Base-by-base conservation (phyloP, 2,113 vertebrate species). In the Phalacrocorax pelagicus region DNA sequence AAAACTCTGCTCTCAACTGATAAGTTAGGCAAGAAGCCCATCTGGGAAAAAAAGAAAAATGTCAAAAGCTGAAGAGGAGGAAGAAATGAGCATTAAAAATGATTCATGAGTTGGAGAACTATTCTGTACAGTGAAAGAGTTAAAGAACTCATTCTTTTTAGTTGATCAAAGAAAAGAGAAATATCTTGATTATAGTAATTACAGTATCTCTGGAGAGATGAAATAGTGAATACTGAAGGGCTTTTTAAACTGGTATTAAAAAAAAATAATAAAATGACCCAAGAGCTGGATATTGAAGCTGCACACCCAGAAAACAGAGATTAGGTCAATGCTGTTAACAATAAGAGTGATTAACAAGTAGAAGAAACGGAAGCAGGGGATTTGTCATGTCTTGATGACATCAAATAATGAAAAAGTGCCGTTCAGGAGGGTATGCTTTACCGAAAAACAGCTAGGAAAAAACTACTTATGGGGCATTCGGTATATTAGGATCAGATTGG, bases 1-100 rank as follows among this genome's bases (percentile, higher is more conserved):
- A 75, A 94, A 92, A 21, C 54, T 94, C 72, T 96, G 72, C 65
- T 91, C 51, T 95, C 69, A 69, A 78, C n/a, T 92, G 93, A 96
- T 93, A 93, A 95, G 57, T 88, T 94, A 65, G 38, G 59, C 42
- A 86, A 87, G 86, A 90, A 92, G 40, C 44, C 34, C 85, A 85
- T 80, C 36, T 82, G 77, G 47, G 59, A 29, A 63, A 30, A 95
- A 90, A 71, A 72, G 13, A 81, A 96, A 80, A 75, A 90, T 58
- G 59, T 86, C 72, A 90, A 79, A 69, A 57, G 22, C 44, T 91
- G 23, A 30, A 84, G 30, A 91, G 49, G 83, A 88, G 34, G 38
- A 79, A 90, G 57, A 89, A 88, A 93, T 81, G 26, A 79, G 15
- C 36, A 93, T 47, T 94, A 67, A 92, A 90, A 91, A 87, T 91